Evolutionary conservation across 92 coral and sea anemone genomes (phyloP), one percentile per base, ranked within the genome.

Genomic region (Paragorgia papillata): DNA sequence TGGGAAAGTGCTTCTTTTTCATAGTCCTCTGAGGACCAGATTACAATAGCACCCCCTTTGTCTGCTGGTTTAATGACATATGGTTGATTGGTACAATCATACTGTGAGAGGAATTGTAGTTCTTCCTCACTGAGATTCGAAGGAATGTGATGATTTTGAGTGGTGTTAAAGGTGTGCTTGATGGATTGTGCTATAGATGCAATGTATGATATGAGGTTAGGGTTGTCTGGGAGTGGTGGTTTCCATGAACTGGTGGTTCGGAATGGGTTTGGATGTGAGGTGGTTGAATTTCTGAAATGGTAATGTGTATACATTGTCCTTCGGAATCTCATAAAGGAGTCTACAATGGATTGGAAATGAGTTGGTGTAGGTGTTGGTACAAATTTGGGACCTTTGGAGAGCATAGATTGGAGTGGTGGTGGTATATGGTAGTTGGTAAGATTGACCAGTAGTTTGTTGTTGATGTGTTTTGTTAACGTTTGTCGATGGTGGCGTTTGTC

Each of bases 341-440:
- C 31, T 8, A 41, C 28, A 2, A 13, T 32, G 21, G 64, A 19
- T 39, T n/a, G 51, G 1, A 3, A 27, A 0, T 2, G 4, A 8
- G 57, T 18, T 0, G 55, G 71, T 57, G 27, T 57, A 13, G 80
- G 39, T 3, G 69, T 74, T 3, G 80, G 80, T 6, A 40, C 69
- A 39, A 75, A 75, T 75, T 75, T 75, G 1, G 58, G 80, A 18
- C 69, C 80, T 24, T 58, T 57, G 0, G 62, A 53, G 33, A 75
- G 80, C n/a, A 56, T 12, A 30, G 62, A 14, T 3, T 3, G 7
- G 29, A 14, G 30, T 56, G 30, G 62, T 3, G 3, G 30, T 56
- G 62, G 62, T 28, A 56, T 14, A 7, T 9, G 1, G 7, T 22
- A 22, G 7, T 6, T 1, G 62, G 1, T n/a, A 28, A 56, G 62